phyloP scores from a whole-genome alignment of 2,113 vertebrate genomes.

The Chionis minor region DNA sequence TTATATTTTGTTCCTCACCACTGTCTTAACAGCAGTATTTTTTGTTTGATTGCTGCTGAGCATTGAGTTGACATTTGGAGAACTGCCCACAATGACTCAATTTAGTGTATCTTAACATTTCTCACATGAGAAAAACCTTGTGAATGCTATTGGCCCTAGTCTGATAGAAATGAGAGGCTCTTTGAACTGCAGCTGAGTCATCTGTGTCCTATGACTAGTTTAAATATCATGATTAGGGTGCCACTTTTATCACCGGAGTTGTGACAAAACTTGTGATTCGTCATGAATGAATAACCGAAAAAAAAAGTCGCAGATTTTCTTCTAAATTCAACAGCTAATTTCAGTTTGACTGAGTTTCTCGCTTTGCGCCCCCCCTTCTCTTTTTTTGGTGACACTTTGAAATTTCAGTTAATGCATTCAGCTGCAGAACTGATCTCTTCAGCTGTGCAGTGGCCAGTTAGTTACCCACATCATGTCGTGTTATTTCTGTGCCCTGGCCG shows the following conservation, averaged over 20 bases:
- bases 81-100: not conserved
- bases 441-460: not conserved
- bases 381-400: not conserved
- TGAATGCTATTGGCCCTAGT: not conserved
- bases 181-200: slow-evolving; percentile 24
- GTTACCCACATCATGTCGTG: not conserved
- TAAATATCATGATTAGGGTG: not conserved
- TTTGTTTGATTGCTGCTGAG: not conserved
- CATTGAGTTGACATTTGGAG: not conserved
- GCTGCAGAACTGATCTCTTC: not conserved
- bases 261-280: not conserved
- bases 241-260: not conserved
- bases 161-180: not conserved
- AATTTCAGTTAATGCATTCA: not conserved
- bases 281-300: slow-evolving; percentile 8
- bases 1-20: not conserved
- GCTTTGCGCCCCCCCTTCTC: not conserved
- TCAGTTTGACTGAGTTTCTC: not conserved
- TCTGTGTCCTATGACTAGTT: not conserved
- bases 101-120: not conserved
- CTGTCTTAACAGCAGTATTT: not conserved
- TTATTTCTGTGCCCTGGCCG: not conserved
- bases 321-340: slow-evolving; percentile 21
- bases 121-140: not conserved
- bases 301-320: not conserved